These are phyloP conservation scores for Lepidocyrtinus sp. DNA, from an alignment of 2,888 invertebrate genomes.

Conservation along the genomic window DNA sequence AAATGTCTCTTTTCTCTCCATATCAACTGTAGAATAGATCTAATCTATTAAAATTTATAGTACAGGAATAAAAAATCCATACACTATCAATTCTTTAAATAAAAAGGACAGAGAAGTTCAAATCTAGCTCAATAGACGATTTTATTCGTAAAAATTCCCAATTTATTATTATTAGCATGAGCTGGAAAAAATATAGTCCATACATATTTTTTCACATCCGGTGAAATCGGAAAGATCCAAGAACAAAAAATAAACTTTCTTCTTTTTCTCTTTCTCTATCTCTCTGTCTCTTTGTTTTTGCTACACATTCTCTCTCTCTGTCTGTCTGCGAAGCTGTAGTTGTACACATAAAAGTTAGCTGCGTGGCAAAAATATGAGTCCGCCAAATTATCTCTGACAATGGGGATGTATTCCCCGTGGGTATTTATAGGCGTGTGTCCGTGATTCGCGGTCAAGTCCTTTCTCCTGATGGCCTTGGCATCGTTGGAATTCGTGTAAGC, in stretches of 20 bases:
- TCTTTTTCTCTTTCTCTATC: slow-evolving; percentile 25
- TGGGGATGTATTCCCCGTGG: slow-evolving; percentile 58
- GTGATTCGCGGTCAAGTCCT: slow-evolving; percentile 98
- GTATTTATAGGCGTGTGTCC: slow-evolving; percentile 91
- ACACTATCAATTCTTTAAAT: not conserved
- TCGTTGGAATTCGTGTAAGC: slow-evolving; percentile 97
- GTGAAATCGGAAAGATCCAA: too few species aligned
- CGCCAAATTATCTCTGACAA: slow-evolving; percentile 54
- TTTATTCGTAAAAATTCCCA: too few species aligned
- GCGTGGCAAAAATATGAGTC: slow-evolving; percentile 42
- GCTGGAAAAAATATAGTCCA: slow-evolving; percentile 1
- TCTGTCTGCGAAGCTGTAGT: slow-evolving; percentile 17
- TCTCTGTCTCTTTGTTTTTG: not conserved
- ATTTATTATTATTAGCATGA: too few species aligned
- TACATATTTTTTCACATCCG: slow-evolving; percentile 9
- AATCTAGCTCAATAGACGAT: too few species aligned
- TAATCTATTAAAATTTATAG: slow-evolving; percentile 12
- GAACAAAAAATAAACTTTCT: not conserved
- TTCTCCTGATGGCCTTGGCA: slow-evolving; percentile 93
- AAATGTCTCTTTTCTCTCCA: slow-evolving; percentile 19
- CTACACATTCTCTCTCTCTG: slow-evolving; percentile 24
- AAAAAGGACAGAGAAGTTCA: too few species aligned
- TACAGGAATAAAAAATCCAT: not conserved
- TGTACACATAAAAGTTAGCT: slow-evolving; percentile 16
- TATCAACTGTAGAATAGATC: slow-evolving; percentile 14